phyloP scores from a whole-genome alignment of 2,113 vertebrate species.

The Phylloscopus whistleri region DNA sequence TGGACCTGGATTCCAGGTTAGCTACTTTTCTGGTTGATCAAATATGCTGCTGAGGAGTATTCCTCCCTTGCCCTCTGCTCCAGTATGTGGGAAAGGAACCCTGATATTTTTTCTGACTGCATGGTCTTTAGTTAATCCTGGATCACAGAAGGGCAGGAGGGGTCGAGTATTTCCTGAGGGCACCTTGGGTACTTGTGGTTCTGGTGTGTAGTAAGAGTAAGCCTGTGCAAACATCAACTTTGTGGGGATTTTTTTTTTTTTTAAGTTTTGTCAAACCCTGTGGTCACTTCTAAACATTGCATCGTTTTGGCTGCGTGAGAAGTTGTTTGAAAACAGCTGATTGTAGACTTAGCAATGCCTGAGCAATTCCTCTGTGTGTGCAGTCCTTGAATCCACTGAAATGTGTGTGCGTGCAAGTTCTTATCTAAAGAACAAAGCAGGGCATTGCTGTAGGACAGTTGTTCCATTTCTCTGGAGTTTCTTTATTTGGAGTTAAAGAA shows the following conservation, averaged over 20 bases:
- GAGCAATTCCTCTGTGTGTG: background rate
- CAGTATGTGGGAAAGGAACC: background rate
- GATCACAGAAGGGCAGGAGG: background rate
- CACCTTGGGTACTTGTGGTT: background rate
- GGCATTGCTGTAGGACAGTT: background rate
- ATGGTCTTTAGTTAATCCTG: background rate
- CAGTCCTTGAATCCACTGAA: background rate
- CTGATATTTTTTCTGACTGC: background rate
- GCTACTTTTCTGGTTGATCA: background rate
- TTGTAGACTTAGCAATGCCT: background rate
- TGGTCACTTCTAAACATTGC: background rate
- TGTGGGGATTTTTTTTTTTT: background rate
- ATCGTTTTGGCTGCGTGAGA: background rate
- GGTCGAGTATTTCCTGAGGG: background rate
- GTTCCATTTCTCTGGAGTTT: background rate
- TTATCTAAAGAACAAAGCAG: background rate
- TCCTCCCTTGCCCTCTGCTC: background rate
- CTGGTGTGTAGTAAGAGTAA: background rate
- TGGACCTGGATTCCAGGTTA: background rate
- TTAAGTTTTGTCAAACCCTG: background rate
- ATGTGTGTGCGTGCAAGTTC: background rate
- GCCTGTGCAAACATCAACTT: background rate
- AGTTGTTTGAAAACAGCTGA: background rate
- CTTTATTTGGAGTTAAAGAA: too few species aligned
- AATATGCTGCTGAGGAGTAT: background rate